phyloP scores from a whole-genome alignment of 2,797 vertebrate species.

The Macropus fuliginosus region DNA sequence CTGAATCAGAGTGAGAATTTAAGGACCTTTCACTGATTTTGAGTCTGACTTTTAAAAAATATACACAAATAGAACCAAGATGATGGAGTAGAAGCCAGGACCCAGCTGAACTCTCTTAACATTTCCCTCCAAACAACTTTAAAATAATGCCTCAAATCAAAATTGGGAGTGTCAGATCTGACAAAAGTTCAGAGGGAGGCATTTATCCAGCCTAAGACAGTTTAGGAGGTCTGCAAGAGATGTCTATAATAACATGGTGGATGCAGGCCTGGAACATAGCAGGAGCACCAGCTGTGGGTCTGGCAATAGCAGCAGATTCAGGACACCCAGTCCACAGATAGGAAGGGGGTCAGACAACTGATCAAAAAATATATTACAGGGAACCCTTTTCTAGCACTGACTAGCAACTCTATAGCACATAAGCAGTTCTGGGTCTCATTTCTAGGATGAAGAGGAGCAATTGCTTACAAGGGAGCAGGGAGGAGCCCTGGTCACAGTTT shows the following conservation, averaged over 20 bases:
- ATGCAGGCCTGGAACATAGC: background rate
- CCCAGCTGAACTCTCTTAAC: background rate
- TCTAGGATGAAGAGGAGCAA: no score
- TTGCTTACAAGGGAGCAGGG: no score
- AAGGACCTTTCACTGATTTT: background rate
- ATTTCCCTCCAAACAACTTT: background rate
- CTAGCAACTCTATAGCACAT: no score
- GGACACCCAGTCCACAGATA: background rate
- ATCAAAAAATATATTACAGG: no score
- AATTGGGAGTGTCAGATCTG: background rate
- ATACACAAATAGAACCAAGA: background rate
- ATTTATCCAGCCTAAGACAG: background rate
- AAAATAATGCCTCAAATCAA: background rate
- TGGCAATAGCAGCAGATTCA: background rate
- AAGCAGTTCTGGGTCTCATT: no score
- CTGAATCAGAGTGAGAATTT: background rate
- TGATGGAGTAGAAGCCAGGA: background rate
- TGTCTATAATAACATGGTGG: background rate
- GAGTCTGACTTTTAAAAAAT: background rate
- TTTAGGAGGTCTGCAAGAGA: background rate
- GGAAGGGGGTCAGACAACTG: background rate
- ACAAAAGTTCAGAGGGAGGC: background rate
- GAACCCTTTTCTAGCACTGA: no score
- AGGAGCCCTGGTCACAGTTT: no score
- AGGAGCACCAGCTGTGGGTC: background rate